phyloP scores from a whole-genome alignment of 2,113 vertebrate genomes.

The Xenopus laevis region DNA sequence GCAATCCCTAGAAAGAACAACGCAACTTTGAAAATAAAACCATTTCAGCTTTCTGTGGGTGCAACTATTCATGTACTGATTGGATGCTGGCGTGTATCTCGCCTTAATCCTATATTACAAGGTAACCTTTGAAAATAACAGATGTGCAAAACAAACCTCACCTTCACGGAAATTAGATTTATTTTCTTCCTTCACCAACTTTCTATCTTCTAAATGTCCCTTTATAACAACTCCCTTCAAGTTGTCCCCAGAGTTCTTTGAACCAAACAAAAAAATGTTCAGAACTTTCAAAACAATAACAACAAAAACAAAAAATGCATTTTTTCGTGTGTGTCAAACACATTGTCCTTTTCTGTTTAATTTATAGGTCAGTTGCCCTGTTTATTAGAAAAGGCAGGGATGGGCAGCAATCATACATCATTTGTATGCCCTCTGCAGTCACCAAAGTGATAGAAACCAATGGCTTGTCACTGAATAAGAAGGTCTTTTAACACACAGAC shows the following conservation, averaged over 20 bases:
- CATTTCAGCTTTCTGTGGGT: too few species aligned
- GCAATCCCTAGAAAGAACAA: too few species aligned
- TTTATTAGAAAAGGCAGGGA: not conserved
- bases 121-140: too few species aligned
- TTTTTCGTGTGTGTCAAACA: not conserved
- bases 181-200: not conserved
- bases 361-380: slow-evolving; percentile 1
- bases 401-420: not conserved
- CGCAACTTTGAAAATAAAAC: too few species aligned
- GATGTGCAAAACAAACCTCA: not conserved
- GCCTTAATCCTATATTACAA: too few species aligned
- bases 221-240: not conserved
- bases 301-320: not conserved
- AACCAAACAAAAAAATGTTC: not conserved
- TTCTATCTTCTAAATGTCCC: not conserved
- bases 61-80: too few species aligned
- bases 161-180: not conserved
- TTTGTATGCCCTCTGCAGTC: not conserved
- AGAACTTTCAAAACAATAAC: not conserved
- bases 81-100: too few species aligned
- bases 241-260: not conserved
- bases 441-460: not conserved
- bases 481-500: too few species aligned
- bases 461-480: too few species aligned
- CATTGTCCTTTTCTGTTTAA: not conserved